A percentile compares a stretch with the other conserved stretches of the same genome.
phyloP scores from a whole-genome alignment of 2,888 invertebrate species.

The Lamproptera curius region DNA sequence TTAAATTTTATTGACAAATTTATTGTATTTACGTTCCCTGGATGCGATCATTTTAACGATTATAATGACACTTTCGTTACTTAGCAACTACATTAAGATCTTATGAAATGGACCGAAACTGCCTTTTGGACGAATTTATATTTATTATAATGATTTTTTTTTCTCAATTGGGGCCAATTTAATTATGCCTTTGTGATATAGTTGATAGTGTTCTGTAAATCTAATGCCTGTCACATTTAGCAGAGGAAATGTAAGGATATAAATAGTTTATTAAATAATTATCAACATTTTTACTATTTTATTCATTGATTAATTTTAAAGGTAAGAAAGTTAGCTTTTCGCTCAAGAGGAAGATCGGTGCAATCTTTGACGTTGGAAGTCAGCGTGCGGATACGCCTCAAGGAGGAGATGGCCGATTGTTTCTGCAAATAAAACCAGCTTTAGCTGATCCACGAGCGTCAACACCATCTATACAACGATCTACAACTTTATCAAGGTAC shows the following conservation, averaged over 20 bases:
- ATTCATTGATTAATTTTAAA: conserved; percentile 28
- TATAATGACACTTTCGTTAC: conserved; percentile 34
- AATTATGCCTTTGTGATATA: conserved; percentile 29
- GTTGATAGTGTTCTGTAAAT: conserved; percentile 36
- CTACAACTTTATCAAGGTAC: conserved; percentile 73
- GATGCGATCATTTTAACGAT: too few species aligned
- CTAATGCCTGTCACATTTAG: conserved; percentile 67
- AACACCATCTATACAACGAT: conserved; percentile 50
- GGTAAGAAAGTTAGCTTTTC: conserved; percentile 69
- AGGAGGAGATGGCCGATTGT: conserved; percentile 59
- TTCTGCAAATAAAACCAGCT: conserved; percentile 70
- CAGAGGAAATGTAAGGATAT: conserved; percentile 65
- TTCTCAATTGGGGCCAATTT: conserved; percentile 55
- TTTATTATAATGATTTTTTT: conserved; percentile 37
- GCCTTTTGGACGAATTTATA: conserved; percentile 65
- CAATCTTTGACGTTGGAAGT: conserved; percentile 62
- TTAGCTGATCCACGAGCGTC: conserved; percentile 57
- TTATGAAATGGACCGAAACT: conserved; percentile 59
- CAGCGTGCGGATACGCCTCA: conserved; percentile 46
- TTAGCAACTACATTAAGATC: conserved; percentile 46
- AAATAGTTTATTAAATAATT: conserved; percentile 4
- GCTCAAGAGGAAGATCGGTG: conserved; percentile 68
- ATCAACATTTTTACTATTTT: background rate
- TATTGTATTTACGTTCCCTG: too few species aligned
- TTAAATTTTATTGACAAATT: too few species aligned